A percentile compares a stretch with the other conserved stretches of the same genome.
These are phyloP conservation scores for Oncorhynchus gorbuscha DNA, from an alignment of 2,113 vertebrate species.

Conservation along the genomic window DNA sequence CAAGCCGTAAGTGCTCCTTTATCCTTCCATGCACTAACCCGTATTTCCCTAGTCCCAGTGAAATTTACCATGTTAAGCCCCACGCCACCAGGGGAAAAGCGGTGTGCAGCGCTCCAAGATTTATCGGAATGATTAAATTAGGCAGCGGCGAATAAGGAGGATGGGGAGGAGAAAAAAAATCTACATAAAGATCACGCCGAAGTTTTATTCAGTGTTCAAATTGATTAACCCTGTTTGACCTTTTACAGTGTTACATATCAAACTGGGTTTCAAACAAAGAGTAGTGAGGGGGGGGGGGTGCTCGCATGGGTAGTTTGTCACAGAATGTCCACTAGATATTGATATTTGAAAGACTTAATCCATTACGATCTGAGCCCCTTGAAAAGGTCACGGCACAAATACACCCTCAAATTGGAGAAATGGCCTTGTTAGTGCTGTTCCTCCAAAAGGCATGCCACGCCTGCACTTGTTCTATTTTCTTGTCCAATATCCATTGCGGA, in stretches of 20 bases:
- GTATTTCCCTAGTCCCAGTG: constrained; percentile 62
- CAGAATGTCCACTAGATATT: constrained; percentile 41
- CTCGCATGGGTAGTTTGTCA: constrained; percentile 26
- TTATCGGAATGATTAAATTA: constrained; percentile 75
- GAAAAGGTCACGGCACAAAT: constrained; percentile 54
- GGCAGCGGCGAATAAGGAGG: constrained; percentile 65
- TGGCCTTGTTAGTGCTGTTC: not conserved
- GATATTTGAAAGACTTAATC: constrained; percentile 28
- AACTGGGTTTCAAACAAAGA: constrained; percentile 63
- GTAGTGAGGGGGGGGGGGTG: constrained; percentile 45
- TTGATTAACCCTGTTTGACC: constrained; percentile 52
- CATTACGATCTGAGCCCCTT: constrained; percentile 49
- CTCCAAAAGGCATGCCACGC: too few species aligned
- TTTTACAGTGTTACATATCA: constrained; percentile 45
- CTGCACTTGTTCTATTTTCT: too few species aligned
- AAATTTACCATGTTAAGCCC: constrained; percentile 76
- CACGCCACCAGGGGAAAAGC: constrained; percentile 60
- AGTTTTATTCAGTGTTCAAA: constrained; percentile 51
- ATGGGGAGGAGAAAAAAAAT: constrained; percentile 49
- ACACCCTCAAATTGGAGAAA: not conserved
- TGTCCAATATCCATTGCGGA: too few species aligned
- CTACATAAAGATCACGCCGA: constrained; percentile 55
- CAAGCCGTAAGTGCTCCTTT: constrained; percentile 75
- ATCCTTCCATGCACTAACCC: constrained; percentile 63
- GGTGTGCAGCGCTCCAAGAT: constrained; percentile 50